phyloP scores from a whole-genome alignment of 2,888 invertebrate species.

The Coronaproctus castanopsis region DNA sequence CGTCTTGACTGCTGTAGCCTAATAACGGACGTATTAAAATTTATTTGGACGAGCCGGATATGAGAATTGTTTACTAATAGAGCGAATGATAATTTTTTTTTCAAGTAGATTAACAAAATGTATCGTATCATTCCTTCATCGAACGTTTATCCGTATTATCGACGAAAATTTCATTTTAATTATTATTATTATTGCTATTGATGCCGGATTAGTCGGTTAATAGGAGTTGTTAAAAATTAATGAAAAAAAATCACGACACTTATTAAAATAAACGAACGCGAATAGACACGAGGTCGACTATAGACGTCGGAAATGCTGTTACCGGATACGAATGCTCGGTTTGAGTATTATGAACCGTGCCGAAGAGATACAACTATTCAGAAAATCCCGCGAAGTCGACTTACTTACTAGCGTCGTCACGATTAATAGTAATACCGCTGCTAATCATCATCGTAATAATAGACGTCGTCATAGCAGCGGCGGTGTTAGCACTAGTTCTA shows the following conservation, averaged over 20 bases:
- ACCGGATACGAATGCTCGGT: constrained; percentile 7
- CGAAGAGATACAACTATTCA: constrained; percentile 39
- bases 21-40: background rate
- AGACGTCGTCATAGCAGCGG: constrained; percentile 8
- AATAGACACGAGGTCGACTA: no score
- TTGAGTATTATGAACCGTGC: constrained; percentile 36
- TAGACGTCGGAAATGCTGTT: background rate
- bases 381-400: constrained; percentile 38
- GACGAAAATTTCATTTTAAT: background rate
- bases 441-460: background rate
- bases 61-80: background rate
- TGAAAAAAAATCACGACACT: no score
- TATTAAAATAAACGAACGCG: no score
- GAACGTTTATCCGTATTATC: background rate
- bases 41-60: background rate
- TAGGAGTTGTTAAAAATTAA: no score
- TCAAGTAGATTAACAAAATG: background rate
- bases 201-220: no score
- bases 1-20: background rate
- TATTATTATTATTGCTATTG: no score
- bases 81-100: background rate
- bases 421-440: background rate
- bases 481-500: background rate
- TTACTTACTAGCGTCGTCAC: constrained; percentile 24
- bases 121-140: background rate